phyloP scores from a whole-genome alignment of 2,113 vertebrate genomes.

The Thamnaconus septentrionalis region DNA sequence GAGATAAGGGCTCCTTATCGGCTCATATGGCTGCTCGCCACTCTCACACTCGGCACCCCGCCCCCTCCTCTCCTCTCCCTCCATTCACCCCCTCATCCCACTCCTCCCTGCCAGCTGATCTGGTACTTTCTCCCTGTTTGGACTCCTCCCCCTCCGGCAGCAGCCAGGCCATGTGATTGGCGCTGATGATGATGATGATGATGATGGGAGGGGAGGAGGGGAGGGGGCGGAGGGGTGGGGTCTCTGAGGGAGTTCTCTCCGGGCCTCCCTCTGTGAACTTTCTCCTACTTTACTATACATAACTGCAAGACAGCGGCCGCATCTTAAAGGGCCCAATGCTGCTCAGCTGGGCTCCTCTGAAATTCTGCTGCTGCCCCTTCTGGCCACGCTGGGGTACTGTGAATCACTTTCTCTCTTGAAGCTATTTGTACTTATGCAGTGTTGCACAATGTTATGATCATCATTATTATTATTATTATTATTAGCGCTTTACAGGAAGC shows the following conservation, averaged over 20 bases:
- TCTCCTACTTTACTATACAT: slow-evolving; percentile 53
- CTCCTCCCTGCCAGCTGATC: slow-evolving; percentile 30
- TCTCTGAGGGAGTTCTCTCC: slow-evolving; percentile 51
- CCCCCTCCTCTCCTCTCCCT: not conserved
- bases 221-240: not conserved
- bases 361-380: no score
- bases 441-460: no score
- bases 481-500: no score
- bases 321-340: no score
- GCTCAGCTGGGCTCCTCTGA: no score
- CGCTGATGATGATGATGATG: not conserved
- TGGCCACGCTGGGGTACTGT: no score
- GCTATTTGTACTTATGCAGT: no score
- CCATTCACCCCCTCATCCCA: slow-evolving; percentile 21
- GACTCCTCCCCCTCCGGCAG: not conserved
- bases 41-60: slow-evolving; percentile 12
- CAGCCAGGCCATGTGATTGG: slow-evolving; percentile 39
- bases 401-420: no score
- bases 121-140: slow-evolving; percentile 9
- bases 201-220: no score
- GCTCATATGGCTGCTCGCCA: slow-evolving; percentile 6
- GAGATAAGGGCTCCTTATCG: slow-evolving; percentile 57
- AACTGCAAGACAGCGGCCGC: no score
- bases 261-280: slow-evolving; percentile 55
- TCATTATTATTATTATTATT: no score